phyloP scores from a whole-genome alignment of 2,888 invertebrate species.

The Melieria omissa region DNA sequence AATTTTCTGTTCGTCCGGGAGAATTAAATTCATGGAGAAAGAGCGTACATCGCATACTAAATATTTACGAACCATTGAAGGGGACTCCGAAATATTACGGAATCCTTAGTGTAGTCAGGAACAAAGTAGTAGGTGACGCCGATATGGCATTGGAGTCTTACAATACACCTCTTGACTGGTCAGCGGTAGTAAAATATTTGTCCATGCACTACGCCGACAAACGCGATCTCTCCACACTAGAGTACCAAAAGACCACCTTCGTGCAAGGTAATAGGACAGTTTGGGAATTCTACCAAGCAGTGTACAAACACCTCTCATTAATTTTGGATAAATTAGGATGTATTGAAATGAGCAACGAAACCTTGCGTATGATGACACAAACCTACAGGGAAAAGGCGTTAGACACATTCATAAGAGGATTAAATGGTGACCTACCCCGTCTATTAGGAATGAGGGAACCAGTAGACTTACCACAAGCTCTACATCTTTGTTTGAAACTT shows the following conservation, averaged over 20 bases:
- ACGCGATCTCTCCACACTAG: conserved; percentile 25
- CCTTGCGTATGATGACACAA: conserved; percentile 32
- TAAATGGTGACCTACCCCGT: conserved; percentile 13
- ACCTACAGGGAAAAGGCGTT: conserved; percentile 36
- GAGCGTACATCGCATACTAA: too few relatives aligned
- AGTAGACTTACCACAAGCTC: neutral
- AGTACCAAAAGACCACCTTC: conserved; percentile 36
- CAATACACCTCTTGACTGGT: conserved; percentile 31
- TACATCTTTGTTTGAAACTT: conserved; percentile 4
- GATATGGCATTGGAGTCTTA: conserved; percentile 17
- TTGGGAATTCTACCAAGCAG: conserved; percentile 43
- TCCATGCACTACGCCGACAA: conserved; percentile 25
- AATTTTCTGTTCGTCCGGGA: too few relatives aligned
- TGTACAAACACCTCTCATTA: conserved; percentile 43
- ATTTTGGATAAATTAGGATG: conserved; percentile 44
- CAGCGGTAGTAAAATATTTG: neutral
- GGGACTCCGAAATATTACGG: too few relatives aligned
- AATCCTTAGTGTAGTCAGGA: too few relatives aligned
- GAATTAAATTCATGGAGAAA: too few relatives aligned
- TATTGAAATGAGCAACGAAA: conserved; percentile 41
- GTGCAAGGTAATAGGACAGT: conserved; percentile 38
- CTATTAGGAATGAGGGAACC: conserved; percentile 16
- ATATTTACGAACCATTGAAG: too few relatives aligned
- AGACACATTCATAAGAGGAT: conserved; percentile 13
- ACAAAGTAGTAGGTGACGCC: too few relatives aligned